Base-by-base conservation (phyloP, 2,113 vertebrate species). In the Bufo gargarizans region DNA sequence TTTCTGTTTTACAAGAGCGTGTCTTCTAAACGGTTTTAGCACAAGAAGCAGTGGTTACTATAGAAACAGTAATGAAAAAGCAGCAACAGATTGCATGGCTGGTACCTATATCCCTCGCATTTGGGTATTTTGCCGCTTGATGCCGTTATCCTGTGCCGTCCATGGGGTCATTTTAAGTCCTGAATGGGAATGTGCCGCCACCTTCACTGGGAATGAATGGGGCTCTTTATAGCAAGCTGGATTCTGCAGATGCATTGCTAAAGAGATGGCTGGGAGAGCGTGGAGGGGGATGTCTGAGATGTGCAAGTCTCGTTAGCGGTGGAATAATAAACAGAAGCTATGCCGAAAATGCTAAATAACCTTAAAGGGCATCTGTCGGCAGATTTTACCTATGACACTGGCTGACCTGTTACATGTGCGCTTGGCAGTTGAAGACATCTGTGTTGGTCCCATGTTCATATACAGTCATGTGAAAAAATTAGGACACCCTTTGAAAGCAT, bases 161-260 rank as follows among this genome's bases (percentile, higher is more conserved):
- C 58, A 19, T 50, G 6, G 56, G 71, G 80, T 88, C 80, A 77
- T 65, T 77, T 20, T 43, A 47, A 1, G 1, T 33, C 33, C 33
- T 33, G 33, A 33, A 33, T 33, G 33, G 33, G 33, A 33, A 33
- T 33, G 33, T 33, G 33, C 33, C 33, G 33, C 33, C 33, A 33
- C 33, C 33, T 33, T 47, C 45, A 17, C 47, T 55, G 49, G 80
- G 56, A 84, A 88, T 83, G 80, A 88, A 88, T 88, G 50, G 80
- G 49, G 8, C 72, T 88, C 80, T 88, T 83, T 77, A 58, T 63
- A 50, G 6, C 47, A 20, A 63, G 22, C 45, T 77, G 80, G 33
- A 77, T 65, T n/a, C 58, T n/a, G 55, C 50, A 17, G 55, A 58
- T 65, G 77, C 78, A 59, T 87, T 81, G 65, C 77, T 72, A 17